A percentile compares a stretch with the other conserved stretches of the same genome.
Evolutionary conservation across 2,888 invertebrate species (phyloP).

Genomic region (Xanthorhoe spadicearia): DNA sequence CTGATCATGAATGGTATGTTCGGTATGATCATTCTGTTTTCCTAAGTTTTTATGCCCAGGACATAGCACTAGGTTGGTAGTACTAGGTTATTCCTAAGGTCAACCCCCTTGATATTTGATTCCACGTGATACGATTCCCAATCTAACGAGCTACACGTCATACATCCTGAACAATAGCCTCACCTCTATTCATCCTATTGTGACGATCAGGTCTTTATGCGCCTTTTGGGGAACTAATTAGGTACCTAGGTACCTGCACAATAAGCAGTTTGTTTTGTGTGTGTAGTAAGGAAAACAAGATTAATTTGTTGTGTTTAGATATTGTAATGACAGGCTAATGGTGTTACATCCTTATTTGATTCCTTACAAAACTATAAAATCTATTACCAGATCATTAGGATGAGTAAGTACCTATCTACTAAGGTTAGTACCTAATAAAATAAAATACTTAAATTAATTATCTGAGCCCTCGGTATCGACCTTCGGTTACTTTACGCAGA

Average conservation of each 20-base stretch:
- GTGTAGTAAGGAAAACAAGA: slow-evolving; percentile 19
- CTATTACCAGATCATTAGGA: no score
- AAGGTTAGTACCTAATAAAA: no score
- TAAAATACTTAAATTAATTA: no score
- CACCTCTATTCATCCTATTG: slow-evolving; percentile 15
- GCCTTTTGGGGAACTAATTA: slow-evolving; percentile 24
- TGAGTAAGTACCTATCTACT: no score
- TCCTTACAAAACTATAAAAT: no score
- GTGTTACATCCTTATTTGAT: neutral
- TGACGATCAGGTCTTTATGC: slow-evolving; percentile 20
- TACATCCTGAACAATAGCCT: slow-evolving; percentile 24
- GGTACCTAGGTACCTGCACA: slow-evolving; percentile 23
- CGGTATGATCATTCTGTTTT: neutral
- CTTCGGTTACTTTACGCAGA: no score
- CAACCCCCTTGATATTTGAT: neutral
- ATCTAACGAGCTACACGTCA: slow-evolving; percentile 8
- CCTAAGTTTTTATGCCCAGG: neutral
- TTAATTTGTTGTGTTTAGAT: slow-evolving; percentile 23
- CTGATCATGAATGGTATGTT: no score
- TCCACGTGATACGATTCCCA: slow-evolving; percentile 25
- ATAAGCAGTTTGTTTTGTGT: slow-evolving; percentile 26
- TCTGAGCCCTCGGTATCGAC: no score
- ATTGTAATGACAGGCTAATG: slow-evolving; percentile 18
- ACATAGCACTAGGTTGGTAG: no score
- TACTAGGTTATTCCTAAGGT: neutral